Percentiles rank a stretch among this genome's conserved stretches.
Conservation (phyloP, 2,797 vertebrate species). For the Urosaurus nigricauda region DNA sequence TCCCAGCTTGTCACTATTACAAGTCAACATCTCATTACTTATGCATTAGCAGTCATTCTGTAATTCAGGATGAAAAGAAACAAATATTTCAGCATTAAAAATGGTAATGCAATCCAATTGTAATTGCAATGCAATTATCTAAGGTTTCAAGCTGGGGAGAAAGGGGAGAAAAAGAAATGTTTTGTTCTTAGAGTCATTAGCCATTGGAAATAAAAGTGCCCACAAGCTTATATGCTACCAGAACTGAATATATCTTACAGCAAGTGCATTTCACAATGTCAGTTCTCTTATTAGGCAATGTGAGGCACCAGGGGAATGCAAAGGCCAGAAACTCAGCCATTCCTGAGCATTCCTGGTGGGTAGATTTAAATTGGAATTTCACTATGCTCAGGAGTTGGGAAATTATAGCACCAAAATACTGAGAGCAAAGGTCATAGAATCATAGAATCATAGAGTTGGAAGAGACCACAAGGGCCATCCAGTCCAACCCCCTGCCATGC, state of each 20-base stretch:
- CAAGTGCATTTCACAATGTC: neutral
- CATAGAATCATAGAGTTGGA: too few species aligned
- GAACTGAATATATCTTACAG: slow-evolving; percentile 39
- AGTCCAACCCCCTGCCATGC: too few species aligned
- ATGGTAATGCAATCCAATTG: slow-evolving; percentile 46
- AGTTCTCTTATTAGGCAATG: neutral
- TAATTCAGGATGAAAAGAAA: slow-evolving; percentile 61
- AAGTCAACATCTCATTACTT: slow-evolving; percentile 56
- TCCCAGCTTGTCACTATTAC: slow-evolving; percentile 49
- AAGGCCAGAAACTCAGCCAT: too few species aligned
- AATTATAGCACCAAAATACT: too few species aligned
- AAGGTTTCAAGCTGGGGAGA: slow-evolving; percentile 48
- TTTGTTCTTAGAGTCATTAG: slow-evolving; percentile 53
- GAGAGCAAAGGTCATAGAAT: too few species aligned
- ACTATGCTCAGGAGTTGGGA: too few species aligned
- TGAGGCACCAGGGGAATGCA: neutral
- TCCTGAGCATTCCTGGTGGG: too few species aligned
- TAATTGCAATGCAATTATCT: slow-evolving; percentile 50
- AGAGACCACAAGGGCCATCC: too few species aligned
- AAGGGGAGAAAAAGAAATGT: neutral
- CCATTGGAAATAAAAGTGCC: slow-evolving; percentile 58
- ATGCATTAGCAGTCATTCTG: slow-evolving; percentile 49
- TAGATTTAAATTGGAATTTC: too few species aligned
- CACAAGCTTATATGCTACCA: slow-evolving; percentile 18
- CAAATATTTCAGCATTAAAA: slow-evolving; percentile 53